Evolutionary conservation across 2,113 vertebrate genomes (phyloP), one percentile per base, ranked within the genome.

Genomic region (human (Homo sapiens)): DNA sequence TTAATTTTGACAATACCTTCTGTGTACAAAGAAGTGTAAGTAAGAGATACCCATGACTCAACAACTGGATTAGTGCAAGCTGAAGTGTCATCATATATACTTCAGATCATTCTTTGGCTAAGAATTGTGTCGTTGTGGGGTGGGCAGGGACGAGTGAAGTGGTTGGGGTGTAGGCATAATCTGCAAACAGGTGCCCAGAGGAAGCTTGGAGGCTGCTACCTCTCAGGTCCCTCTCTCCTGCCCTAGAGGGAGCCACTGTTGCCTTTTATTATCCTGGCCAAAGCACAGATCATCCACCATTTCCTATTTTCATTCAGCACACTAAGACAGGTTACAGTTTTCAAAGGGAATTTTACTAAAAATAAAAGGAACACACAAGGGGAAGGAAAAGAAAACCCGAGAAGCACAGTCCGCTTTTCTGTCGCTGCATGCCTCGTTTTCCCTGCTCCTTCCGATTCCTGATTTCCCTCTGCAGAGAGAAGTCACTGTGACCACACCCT

Each of bases 331-430:
- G 5, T 43, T 68, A 52, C 4, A 38, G 23, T 83, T 64, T 87
- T 70, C 80, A 83, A 79, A 87, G n/a, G 23, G 18, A 52, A 61
- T 81, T 85, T 84, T 57, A 27, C 75, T 55, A 12, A 70, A 88
- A 70, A 61, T 38, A 45, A 89, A 68, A 13, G 35, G 32, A 25
- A 86, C 73, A 25, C 4, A 14, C 30, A 79, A 32, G 12, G 3
- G 14, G 45, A 89, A 90, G 89, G 10, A 43, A 72, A 30, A 70
- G 18, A 70, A 66, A 10, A 61, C 27, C 8, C 5, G 38, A 25
- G 40, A 48, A 27, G 4, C 38, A 50, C 32, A 27, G 43, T 48
- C 55, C 76, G 14, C 3, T 64, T 61, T 48, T 20, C 55, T 23
- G 14, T 76, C 9, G 8, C 0, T 1, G 0, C 10, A n/a, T 30